Base-by-base conservation (phyloP, 2,113 vertebrate species). In the Vulpes lagopus region DNA sequence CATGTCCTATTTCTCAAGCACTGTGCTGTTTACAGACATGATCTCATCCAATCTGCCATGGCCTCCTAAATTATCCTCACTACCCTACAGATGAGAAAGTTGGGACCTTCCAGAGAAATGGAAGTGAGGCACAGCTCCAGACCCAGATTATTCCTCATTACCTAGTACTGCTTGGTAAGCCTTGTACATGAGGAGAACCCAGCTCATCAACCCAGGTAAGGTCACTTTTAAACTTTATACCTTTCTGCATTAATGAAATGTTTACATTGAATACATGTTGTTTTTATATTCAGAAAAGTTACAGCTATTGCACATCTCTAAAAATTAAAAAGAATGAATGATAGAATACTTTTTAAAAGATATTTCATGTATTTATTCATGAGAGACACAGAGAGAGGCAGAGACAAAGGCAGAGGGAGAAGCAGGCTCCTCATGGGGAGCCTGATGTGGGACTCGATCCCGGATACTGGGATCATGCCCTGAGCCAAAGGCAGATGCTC, bases 201-300 rank as follows among this genome's bases (percentile, higher is more conserved):
- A 16, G 35, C 19, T 83, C 71, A 89, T 38, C 89, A 15, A 51
- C 25, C 14, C 25, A 53, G 51, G 22, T 15, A 49, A 20, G 32
- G 6, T 74, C 27, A 53, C 38, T 60, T 89, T 92, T 73, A 15
- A 62, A 53, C 62, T 81, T 81, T 51, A 53, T 32, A 84, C 3
- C 15, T 38, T 83, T 78, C 30, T 51, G 59, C 53, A 71, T 57
- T 93, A 78, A 51, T 83, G 74, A 92, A 85, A 57, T 57, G 69
- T 81, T 27, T 22, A 27, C 87, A 71, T 71, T 87, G 80, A 91
- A 76, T 90, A 86, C 60, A 27, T 27, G 60, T 73, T 82, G 43
- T 81, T 88, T 87, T 67, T 82, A 76, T 60, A 87, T 71, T 35
- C 27, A n/a, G 60, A 83, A 95, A 91, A 82, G 15, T 82, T 35